Evolutionary conservation across 2,888 invertebrate genomes (phyloP).

Genomic region (Metallyticus violacea): DNA sequence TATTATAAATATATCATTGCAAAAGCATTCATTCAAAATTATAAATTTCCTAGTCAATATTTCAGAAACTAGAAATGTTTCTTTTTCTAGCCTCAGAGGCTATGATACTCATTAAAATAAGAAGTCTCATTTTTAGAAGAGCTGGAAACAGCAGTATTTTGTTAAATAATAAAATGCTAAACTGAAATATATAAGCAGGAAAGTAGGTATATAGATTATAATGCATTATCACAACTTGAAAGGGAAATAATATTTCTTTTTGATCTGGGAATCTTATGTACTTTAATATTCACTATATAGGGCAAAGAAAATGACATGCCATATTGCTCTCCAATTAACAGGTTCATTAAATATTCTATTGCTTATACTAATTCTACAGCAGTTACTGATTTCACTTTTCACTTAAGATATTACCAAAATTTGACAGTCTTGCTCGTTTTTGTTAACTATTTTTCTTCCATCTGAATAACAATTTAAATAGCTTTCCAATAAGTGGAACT

Average conservation of each 20-base stretch:
- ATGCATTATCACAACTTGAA: too few relatives aligned
- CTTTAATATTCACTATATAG: not conserved
- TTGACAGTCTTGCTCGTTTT: not conserved
- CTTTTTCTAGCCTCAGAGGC: not conserved
- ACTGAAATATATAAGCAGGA: not conserved
- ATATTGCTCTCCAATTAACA: not conserved
- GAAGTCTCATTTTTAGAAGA: not conserved
- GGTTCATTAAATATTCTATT: not conserved
- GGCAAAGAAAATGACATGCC: not conserved
- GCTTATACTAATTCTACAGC: not conserved
- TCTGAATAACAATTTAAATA: not conserved
- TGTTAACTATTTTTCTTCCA: not conserved
- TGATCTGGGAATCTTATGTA: not conserved
- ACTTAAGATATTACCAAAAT: not conserved
- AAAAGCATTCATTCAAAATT: not conserved
- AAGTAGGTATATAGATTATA: not conserved
- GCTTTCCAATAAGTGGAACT: not conserved
- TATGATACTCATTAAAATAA: not conserved
- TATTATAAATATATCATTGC: not conserved
- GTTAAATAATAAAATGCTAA: not conserved
- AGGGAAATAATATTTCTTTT: not conserved
- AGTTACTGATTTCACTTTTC: not conserved
- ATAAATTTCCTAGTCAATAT: not conserved
- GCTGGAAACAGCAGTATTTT: too few relatives aligned
- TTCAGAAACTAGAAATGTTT: not conserved